Conservation (phyloP, 2,113 vertebrate genomes). For the Beaufortia kweichowensis region DNA sequence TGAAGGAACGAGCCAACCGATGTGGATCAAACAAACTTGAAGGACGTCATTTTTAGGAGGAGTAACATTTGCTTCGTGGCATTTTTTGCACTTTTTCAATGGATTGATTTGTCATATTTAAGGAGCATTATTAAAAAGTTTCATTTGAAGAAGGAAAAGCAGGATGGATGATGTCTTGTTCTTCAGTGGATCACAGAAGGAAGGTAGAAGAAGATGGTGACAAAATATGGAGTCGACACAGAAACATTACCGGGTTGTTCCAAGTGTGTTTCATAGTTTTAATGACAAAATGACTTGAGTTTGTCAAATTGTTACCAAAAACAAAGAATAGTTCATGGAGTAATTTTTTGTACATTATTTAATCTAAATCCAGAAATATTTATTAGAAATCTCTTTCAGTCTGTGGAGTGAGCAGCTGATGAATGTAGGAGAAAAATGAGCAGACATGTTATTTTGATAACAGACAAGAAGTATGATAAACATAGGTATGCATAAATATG, state of each 20-base stretch:
- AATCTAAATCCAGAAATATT: constrained; percentile 43
- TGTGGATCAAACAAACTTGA: constrained; percentile 65
- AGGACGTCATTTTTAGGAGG: constrained; percentile 53
- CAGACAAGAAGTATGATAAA: background rate
- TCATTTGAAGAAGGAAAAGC: constrained; percentile 50
- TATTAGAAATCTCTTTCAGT: constrained; percentile 33
- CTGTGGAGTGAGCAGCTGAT: constrained; percentile 59
- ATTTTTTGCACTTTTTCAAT: constrained; percentile 84
- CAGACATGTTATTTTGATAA: constrained; percentile 49
- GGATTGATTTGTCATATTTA: constrained; percentile 70
- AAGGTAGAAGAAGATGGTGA: constrained; percentile 58
- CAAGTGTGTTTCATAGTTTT: constrained; percentile 61
- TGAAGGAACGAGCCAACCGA: constrained; percentile 66
- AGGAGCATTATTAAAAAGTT: constrained; percentile 55
- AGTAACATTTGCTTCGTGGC: constrained; percentile 75
- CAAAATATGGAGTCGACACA: constrained; percentile 61
- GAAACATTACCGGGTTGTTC: constrained; percentile 68
- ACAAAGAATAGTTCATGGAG: constrained; percentile 58
- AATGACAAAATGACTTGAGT: background rate
- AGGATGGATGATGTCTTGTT: constrained; percentile 53
- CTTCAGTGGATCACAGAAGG: constrained; percentile 53
- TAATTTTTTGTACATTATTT: constrained; percentile 54
- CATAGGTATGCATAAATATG: background rate
- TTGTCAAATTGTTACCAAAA: constrained; percentile 38
- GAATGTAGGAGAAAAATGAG: constrained; percentile 71